Evolutionary conservation across 23 tunicate genomes (phyloP).

Genomic region (Aplidium turbinatum): DNA sequence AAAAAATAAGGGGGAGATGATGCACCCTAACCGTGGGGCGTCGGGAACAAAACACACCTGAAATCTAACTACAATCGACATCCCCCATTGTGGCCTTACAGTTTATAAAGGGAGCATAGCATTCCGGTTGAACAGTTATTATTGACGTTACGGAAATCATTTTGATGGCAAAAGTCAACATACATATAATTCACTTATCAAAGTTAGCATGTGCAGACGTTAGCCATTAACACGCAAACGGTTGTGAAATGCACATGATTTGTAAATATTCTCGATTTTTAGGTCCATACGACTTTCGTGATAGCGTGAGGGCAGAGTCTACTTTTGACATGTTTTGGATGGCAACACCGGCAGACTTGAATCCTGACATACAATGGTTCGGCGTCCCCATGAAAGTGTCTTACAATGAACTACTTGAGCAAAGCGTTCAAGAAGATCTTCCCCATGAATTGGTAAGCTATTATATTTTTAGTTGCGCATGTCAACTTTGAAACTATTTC

Average conservation of each 20-base stretch:
- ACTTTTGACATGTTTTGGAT: slow-evolving; percentile 61
- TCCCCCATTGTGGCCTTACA: too few relatives aligned
- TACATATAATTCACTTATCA: too few relatives aligned
- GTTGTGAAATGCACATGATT: not conserved
- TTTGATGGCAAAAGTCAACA: too few relatives aligned
- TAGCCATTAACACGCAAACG: not conserved
- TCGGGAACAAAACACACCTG: too few relatives aligned
- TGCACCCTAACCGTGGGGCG: too few relatives aligned
- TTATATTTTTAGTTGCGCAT: too few relatives aligned
- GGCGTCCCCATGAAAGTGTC: slow-evolving; percentile 63
- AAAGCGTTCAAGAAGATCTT: slow-evolving; percentile 35
- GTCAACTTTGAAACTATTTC: too few relatives aligned
- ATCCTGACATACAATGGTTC: slow-evolving; percentile 18
- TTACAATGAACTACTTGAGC: slow-evolving; percentile 44
- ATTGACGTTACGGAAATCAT: too few relatives aligned
- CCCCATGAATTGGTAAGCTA: slow-evolving; percentile 47
- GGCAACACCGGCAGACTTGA: slow-evolving; percentile 22
- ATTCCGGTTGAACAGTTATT: too few relatives aligned
- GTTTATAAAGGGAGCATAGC: too few relatives aligned
- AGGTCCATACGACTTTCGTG: slow-evolving; percentile 60
- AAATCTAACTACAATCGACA: too few relatives aligned
- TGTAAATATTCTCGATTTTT: not conserved
- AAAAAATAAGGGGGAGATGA: too few relatives aligned
- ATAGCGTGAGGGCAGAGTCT: slow-evolving; percentile 42
- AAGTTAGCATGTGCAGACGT: not conserved